phyloP scores from a whole-genome alignment of 2,888 invertebrate species.

The Drosophila atroscutellata region DNA sequence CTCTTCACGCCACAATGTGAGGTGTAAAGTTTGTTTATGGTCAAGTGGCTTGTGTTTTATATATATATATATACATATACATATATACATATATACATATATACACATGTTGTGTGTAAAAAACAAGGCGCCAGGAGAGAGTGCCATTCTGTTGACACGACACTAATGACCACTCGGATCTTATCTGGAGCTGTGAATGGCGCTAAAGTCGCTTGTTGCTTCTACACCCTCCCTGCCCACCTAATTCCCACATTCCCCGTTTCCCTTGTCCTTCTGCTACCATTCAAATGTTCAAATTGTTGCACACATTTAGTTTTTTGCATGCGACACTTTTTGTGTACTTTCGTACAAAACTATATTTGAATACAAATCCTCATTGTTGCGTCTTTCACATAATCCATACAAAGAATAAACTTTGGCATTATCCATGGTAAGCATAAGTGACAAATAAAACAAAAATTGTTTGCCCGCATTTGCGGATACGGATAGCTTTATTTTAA shows the following conservation, averaged over 20 bases:
- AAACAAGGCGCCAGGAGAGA: slow-evolving; percentile 30
- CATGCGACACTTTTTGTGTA: slow-evolving; percentile 30
- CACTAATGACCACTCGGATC: slow-evolving; percentile 80
- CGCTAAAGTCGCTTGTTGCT: slow-evolving; percentile 43
- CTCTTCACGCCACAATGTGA: slow-evolving; percentile 64
- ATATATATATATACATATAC: neutral
- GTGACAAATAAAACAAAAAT: neutral
- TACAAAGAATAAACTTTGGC: slow-evolving; percentile 4
- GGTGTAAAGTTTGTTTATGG: slow-evolving; percentile 82
- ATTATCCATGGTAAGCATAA: neutral
- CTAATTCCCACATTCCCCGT: neutral
- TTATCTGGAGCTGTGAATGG: slow-evolving; percentile 58
- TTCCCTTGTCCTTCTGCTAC: neutral
- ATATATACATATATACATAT: neutral
- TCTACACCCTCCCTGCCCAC: neutral
- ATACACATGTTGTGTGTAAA: slow-evolving; percentile 23
- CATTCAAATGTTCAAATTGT: slow-evolving; percentile 45
- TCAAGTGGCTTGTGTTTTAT: slow-evolving; percentile 66
- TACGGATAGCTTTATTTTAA: neutral
- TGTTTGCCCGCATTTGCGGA: neutral
- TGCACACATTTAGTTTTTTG: slow-evolving; percentile 47
- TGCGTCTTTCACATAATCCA: slow-evolving; percentile 20
- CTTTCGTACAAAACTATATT: slow-evolving; percentile 7
- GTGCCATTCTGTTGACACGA: slow-evolving; percentile 70
- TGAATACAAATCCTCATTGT: slow-evolving; percentile 33